These are phyloP conservation scores for Danionella dracula DNA, from an alignment of 2,797 vertebrate genomes.

Conservation along the genomic window DNA sequence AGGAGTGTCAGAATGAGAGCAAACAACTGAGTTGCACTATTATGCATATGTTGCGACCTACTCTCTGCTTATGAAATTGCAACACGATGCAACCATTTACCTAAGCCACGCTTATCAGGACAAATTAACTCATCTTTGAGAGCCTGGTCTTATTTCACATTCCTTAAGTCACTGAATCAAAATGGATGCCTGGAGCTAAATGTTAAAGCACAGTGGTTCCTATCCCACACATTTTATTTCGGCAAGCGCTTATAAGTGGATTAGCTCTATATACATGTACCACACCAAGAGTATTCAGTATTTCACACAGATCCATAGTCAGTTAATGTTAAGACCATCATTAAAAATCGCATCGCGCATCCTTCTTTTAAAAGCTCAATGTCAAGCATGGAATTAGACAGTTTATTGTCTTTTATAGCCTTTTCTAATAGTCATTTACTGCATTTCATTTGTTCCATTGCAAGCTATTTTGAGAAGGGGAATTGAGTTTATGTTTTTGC, in stretches of 20 bases:
- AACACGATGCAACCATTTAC: conserved; percentile 14
- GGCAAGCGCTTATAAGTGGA: conserved; percentile 36
- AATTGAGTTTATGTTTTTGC: not conserved
- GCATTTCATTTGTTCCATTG: not conserved
- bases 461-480: not conserved
- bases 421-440: conserved; percentile 19
- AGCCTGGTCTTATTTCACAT: conserved; percentile 18
- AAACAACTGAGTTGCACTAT: not conserved
- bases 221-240: conserved; percentile 34
- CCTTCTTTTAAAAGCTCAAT: conserved; percentile 14
- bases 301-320: conserved; percentile 19
- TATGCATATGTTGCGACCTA: not conserved
- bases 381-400: conserved; percentile 9
- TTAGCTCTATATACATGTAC: conserved; percentile 26
- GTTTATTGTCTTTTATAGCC: not conserved
- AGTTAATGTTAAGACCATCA: conserved; percentile 34
- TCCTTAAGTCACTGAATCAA: conserved; percentile 24
- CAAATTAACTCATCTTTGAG: conserved; percentile 18
- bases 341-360: conserved; percentile 19
- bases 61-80: not conserved
- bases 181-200: conserved; percentile 33
- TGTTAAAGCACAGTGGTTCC: conserved; percentile 5
- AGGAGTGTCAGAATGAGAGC: not conserved
- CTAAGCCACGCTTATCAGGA: not conserved
- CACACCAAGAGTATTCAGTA: conserved; percentile 21